Percentiles rank a stretch among this genome's conserved stretches.
Evolutionary conservation across 2,113 vertebrate species (phyloP).

Genomic region (Monopterus albus): DNA sequence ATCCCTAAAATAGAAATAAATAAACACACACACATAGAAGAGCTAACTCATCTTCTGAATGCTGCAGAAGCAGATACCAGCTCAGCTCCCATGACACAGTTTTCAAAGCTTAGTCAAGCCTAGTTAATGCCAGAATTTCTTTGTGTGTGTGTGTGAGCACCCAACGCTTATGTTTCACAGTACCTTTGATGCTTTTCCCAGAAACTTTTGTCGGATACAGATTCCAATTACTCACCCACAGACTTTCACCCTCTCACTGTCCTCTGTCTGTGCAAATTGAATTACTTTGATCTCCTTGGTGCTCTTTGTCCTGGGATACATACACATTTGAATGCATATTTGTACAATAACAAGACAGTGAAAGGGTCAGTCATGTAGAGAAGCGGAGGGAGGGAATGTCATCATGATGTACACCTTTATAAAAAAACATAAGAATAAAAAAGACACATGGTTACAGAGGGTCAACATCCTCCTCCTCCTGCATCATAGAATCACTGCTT

Average conservation of each 20-base stretch:
- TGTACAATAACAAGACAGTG: slow-evolving; percentile 6
- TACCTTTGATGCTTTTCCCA: slow-evolving; percentile 16
- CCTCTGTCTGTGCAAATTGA: slow-evolving; percentile 15
- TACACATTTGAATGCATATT: not conserved
- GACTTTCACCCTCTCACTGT: not conserved
- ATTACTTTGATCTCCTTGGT: slow-evolving; percentile 13
- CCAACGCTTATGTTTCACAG: not conserved
- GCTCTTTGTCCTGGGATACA: no score
- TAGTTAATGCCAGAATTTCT: slow-evolving; percentile 9
- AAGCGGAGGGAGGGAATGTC: slow-evolving; percentile 1
- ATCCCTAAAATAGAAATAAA: no score
- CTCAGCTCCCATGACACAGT: slow-evolving; percentile 19
- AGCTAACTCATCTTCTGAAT: slow-evolving; percentile 3
- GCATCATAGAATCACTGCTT: not conserved
- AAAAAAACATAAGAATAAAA: slow-evolving; percentile 17
- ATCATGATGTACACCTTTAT: slow-evolving; percentile 3
- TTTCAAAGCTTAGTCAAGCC: slow-evolving; percentile 20
- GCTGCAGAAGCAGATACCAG: slow-evolving; percentile 2
- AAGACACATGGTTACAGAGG: slow-evolving; percentile 17
- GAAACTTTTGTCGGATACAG: slow-evolving; percentile 3
- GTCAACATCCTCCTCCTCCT: slow-evolving; percentile 6
- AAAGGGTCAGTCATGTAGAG: slow-evolving; percentile 11
- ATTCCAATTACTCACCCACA: not conserved
- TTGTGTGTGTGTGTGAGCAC: no score
- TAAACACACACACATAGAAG: not conserved